A percentile compares a stretch with the other conserved stretches of the same genome.
These are phyloP conservation scores for Pogonognathellus flavescens DNA, from an alignment of 1,140 invertebrate genomes.

Conservation along the genomic window DNA sequence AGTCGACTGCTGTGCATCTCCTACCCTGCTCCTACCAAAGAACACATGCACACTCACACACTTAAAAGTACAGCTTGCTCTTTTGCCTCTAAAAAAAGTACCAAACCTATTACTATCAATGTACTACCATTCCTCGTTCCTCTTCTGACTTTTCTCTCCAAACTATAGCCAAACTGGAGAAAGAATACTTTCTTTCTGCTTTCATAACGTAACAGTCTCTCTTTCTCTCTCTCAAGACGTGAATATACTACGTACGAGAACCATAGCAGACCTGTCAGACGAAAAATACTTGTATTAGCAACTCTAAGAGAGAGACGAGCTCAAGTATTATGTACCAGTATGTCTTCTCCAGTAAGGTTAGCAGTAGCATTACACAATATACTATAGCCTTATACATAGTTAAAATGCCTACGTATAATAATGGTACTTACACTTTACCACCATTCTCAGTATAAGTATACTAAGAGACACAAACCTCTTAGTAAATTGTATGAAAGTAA, in stretches of 20 bases:
- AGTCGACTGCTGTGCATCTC: not conserved
- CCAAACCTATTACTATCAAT: too few species aligned
- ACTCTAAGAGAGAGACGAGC: not conserved
- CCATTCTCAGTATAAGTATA: too few species aligned
- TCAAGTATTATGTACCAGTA: not conserved
- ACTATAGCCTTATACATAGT: too few species aligned
- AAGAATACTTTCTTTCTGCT: not conserved
- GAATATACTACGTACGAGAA: not conserved
- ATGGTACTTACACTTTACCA: too few species aligned
- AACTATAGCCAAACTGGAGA: not conserved
- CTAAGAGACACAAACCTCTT: too few species aligned
- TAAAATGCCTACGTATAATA: too few species aligned
- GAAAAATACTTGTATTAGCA: not conserved
- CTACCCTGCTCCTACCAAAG: not conserved
- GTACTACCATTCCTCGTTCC: too few species aligned
- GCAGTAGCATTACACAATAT: too few species aligned
- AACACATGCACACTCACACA: not conserved
- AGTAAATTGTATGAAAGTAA: too few species aligned
- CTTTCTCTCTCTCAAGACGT: not conserved
- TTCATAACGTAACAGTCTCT: not conserved
- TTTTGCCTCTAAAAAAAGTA: too few species aligned
- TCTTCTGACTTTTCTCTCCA: too few species aligned
- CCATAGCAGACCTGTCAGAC: not conserved
- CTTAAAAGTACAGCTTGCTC: too few species aligned
- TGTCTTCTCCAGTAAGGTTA: not conserved